Evolutionary conservation across 2,888 invertebrate genomes (phyloP).

Genomic region (Cybosia mesomella): DNA sequence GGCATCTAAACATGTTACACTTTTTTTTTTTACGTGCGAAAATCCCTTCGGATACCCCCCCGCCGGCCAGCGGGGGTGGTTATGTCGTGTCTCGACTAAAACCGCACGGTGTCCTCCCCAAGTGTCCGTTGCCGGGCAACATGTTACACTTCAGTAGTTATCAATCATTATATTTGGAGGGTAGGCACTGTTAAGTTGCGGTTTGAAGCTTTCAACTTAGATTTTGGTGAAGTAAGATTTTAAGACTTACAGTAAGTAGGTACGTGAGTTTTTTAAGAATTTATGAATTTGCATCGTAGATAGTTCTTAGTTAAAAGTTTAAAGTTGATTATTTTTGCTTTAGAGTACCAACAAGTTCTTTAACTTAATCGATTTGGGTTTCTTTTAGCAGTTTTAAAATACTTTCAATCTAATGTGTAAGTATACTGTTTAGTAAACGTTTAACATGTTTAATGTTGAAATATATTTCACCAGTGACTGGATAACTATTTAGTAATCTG

Average conservation of each 20-base stretch:
- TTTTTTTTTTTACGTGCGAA: too few relatives aligned
- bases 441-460: too few relatives aligned
- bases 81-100: too few relatives aligned
- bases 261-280: not conserved
- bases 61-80: too few relatives aligned
- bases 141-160: not conserved
- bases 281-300: not conserved
- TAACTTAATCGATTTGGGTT: not conserved
- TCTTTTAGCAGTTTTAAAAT: not conserved
- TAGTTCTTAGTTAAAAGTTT: not conserved
- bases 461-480: too few relatives aligned
- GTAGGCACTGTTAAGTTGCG: not conserved
- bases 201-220: not conserved
- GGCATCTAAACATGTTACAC: slow-evolving; percentile 16
- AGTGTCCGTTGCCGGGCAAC: too few relatives aligned
- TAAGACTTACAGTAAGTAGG: not conserved
- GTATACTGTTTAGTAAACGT: not conserved
- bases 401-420: not conserved
- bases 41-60: too few relatives aligned
- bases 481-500: too few relatives aligned
- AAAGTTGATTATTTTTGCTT: not conserved
- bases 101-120: too few relatives aligned
- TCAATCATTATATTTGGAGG: not conserved
- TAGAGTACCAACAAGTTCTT: not conserved
- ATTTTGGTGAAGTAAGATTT: not conserved